Evolutionary conservation across 2,797 vertebrate species (phyloP).

Genomic region (Tolypeutes matacus): DNA sequence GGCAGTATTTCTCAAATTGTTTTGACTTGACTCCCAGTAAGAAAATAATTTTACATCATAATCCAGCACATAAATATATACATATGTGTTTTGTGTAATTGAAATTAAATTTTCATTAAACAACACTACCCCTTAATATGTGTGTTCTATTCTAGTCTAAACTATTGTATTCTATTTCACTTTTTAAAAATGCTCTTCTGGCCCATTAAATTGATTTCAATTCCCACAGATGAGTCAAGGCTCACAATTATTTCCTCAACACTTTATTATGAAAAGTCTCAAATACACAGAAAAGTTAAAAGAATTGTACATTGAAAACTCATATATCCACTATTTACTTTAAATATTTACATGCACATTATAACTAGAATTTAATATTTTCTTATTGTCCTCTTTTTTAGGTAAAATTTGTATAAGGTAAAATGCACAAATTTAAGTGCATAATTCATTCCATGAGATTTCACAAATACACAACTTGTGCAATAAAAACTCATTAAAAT

Average conservation of each 20-base stretch:
- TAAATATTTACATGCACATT: neutral
- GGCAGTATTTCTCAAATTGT: neutral
- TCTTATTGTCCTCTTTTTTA: neutral
- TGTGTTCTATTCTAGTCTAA: neutral
- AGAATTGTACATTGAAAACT: neutral
- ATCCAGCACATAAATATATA: neutral
- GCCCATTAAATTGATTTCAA: neutral
- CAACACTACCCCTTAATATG: neutral
- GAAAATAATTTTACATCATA: conserved; percentile 5
- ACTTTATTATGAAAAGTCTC: neutral
- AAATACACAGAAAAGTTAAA: conserved; percentile 21
- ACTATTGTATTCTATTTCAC: neutral
- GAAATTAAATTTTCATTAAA: conserved; percentile 26
- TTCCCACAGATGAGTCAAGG: neutral
- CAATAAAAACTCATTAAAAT: neutral
- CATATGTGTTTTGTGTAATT: neutral
- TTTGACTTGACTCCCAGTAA: neutral
- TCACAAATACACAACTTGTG: neutral
- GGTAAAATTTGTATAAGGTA: neutral
- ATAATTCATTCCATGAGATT: neutral
- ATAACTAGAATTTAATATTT: neutral
- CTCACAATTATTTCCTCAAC: neutral
- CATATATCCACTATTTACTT: neutral
- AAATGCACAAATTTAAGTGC: neutral
- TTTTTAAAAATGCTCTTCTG: conserved; percentile 14